Base-by-base conservation (phyloP, 2,888 invertebrate genomes). In the Pyrocoelia pectoralis region DNA sequence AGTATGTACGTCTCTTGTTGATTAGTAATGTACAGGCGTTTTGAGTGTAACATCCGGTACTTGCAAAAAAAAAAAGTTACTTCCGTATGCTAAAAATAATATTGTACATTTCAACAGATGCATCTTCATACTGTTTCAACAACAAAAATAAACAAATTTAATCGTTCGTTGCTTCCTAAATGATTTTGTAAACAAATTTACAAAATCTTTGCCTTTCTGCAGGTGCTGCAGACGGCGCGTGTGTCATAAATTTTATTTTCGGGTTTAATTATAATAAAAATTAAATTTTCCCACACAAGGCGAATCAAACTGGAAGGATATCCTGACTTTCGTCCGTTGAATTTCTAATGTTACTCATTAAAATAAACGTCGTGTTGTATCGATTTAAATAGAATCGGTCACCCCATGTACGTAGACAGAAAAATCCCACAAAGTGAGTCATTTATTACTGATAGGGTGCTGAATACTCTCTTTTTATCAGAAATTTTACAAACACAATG, bases 21-120 rank as follows among this genome's bases (percentile, higher is more conserved):
- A 46, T 46, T 46, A 46, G 10, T 46, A 46, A 48, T 40, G 17
- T 53, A 40, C 38, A 17, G 19, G 40, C 38, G 54, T 19, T 24
- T 13, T 24, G 18, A 13, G 13, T 24, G 13, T 40, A 55, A 43
- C 55, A 56, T 56, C 55, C 55, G 43, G 55, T 46, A 56, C 48
- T 56, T 46, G 51, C 46, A 46, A 15, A 33, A 56, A 51, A 43
- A 48, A 19, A 10, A 6, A 14, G n/a, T 28, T 33, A 24, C 48
- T 14, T 46, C 15, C 18, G 46, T 46, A 18, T 18, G 46, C 46
- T 46, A 46, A 46, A 46, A 46, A 46, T 46, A 46, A 46, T 46
- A n/a, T 24, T 46, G 2, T 46, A 46, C 10, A 46, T 46, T 46
- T 46, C 46, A 46, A 46, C 46, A 15, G 17, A 46, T 18, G 46